Conservation (phyloP, 2,888 invertebrate species). For the Drosophila rellima region DNA sequence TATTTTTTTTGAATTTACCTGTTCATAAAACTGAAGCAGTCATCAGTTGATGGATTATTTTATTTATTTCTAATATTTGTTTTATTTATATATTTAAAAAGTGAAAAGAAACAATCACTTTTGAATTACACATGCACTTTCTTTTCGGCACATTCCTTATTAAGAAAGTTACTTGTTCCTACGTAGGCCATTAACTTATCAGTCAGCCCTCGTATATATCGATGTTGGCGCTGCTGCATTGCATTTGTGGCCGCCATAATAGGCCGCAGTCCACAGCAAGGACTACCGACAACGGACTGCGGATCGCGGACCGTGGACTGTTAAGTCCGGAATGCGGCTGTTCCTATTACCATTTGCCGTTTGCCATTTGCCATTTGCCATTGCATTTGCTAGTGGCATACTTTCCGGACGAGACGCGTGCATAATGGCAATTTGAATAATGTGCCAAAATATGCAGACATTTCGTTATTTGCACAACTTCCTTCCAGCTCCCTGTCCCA, state of each 20-base stretch:
- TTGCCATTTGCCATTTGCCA: slow-evolving; percentile 32
- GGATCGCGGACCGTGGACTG: slow-evolving; percentile 17
- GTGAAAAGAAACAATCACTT: too few relatives aligned
- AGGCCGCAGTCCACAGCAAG: slow-evolving; percentile 23
- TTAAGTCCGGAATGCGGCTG: slow-evolving; percentile 30
- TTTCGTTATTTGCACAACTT: slow-evolving; percentile 63
- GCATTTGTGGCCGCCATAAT: slow-evolving; percentile 73
- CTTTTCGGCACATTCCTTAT: too few relatives aligned
- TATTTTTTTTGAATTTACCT: too few relatives aligned
- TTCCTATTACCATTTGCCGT: slow-evolving; percentile 38
- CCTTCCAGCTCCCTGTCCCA: background rate
- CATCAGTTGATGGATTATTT: too few relatives aligned
- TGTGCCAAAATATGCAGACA: slow-evolving; percentile 79
- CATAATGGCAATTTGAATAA: slow-evolving; percentile 81
- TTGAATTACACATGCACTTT: too few relatives aligned
- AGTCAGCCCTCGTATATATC: background rate
- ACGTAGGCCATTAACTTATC: background rate
- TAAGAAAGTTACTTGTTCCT: background rate
- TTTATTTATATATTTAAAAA: too few relatives aligned
- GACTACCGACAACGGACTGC: slow-evolving; percentile 1
- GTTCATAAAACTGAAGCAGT: too few relatives aligned
- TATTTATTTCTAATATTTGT: too few relatives aligned
- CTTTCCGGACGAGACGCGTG: slow-evolving; percentile 64
- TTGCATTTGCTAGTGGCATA: slow-evolving; percentile 62
- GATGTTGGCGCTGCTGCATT: slow-evolving; percentile 51